Evolutionary conservation across 1,140 invertebrate genomes (phyloP), one percentile per base, ranked within the genome.

Genomic region (Schlechtendalia chinensis): DNA sequence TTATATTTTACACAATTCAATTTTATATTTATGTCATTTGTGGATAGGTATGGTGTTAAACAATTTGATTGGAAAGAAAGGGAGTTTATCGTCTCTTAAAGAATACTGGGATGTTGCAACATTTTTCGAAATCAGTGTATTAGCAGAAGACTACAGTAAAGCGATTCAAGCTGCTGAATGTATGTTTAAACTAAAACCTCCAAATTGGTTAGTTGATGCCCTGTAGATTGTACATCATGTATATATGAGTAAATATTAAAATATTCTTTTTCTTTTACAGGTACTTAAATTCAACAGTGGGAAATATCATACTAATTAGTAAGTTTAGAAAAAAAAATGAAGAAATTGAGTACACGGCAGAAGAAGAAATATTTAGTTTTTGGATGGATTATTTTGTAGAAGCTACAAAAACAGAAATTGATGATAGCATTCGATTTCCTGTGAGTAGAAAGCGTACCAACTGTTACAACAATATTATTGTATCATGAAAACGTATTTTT

Each of bases 91-190:
- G 0, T 95, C 94, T 24, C 87, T 99, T 4, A 94, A 93, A 83
- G 97, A 99, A 84, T 99, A 99, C 85, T 99, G 98, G 98, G 97
- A 98, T 87, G 96, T 99, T 11, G 98, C 98, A 0, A 99, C 97
- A 1, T 99, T 98, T 87, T 99, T 99, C 87, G 98, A 99, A 87
- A 98, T 99, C 80, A 96, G 95, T 79, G 97, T 99, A 1, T 87
- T 99, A 19, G 97, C 97, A 19, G 95, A 98, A 86, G 96, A 99
- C 86, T 99, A 98, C 87, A 89, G 91, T 5, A 99, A 99, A 87
- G 97, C 98, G 10, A 94, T 97, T 83, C 95, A 98, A 88, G 98
- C 97, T 22, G 96, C 98, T 3, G 95, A 98, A 86, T 98, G 95
- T 85, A 99, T 99, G 98, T 99, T 98, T 84, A 96, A 95, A 87